Evolutionary conservation across 2,797 vertebrate genomes (phyloP).

Genomic region (Zalophus californianus): DNA sequence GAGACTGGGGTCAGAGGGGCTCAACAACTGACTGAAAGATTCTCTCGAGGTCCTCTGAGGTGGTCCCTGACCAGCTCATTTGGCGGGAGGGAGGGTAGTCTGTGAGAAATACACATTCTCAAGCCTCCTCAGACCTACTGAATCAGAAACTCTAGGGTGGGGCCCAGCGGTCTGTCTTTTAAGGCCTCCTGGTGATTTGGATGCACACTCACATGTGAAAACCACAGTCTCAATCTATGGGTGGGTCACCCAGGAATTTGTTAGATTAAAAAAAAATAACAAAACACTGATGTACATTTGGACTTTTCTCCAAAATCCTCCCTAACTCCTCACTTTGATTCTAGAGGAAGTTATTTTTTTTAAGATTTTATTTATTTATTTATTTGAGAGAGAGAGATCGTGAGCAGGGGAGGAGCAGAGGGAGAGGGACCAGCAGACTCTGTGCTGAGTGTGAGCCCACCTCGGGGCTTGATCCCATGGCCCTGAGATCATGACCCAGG

Average conservation of each 20-base stretch:
- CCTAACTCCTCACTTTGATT: background rate
- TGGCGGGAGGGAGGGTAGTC: fast-evolving
- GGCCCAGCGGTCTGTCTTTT: background rate
- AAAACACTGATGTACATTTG: background rate
- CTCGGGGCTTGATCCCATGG: background rate
- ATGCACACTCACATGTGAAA: fast-evolving
- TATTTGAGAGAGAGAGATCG: background rate
- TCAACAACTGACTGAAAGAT: background rate
- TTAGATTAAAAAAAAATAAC: background rate
- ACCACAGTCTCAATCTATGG: background rate
- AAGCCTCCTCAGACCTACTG: background rate
- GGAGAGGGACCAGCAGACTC: background rate
- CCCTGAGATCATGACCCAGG: background rate
- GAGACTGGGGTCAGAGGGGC: background rate
- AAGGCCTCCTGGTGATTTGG: background rate
- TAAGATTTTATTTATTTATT: background rate
- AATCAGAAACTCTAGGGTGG: background rate
- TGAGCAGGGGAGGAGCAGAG: background rate
- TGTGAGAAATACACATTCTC: background rate
- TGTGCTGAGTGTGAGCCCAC: background rate
- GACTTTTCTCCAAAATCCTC: background rate
- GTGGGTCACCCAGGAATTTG: background rate
- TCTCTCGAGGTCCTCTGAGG: background rate
- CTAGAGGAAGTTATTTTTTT: background rate
- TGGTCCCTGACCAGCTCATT: background rate